Evolutionary conservation across 2,888 invertebrate genomes (phyloP).

Genomic region (Reticulitermes lucifugus): DNA sequence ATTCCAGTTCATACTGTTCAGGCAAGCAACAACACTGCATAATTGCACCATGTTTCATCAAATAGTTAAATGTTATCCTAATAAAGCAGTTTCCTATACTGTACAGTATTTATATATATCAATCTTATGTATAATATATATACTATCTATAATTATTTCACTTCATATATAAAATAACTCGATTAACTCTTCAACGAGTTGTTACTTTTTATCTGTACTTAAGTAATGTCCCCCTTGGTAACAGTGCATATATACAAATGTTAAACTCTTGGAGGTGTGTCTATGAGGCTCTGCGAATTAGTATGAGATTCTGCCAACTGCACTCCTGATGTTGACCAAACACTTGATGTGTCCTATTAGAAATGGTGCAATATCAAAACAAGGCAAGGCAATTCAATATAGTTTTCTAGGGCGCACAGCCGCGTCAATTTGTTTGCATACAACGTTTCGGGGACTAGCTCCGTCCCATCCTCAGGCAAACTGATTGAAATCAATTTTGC

Average conservation of each 20-base stretch:
- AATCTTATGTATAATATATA: constrained; percentile 40
- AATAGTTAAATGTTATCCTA: constrained; percentile 34
- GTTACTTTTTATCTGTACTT: constrained; percentile 23
- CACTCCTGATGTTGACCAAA: background rate
- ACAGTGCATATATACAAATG: background rate
- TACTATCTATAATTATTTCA: constrained; percentile 39
- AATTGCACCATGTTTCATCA: constrained; percentile 25
- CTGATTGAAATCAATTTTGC: no score
- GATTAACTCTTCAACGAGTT: constrained; percentile 39
- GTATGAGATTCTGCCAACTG: background rate
- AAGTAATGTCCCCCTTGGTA: constrained; percentile 21
- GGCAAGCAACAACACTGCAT: constrained; percentile 28
- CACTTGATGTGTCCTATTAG: background rate
- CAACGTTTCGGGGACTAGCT: no score
- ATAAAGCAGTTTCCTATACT: constrained; percentile 38
- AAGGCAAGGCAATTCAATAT: no score
- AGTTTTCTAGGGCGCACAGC: no score
- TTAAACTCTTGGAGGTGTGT: constrained; percentile 17
- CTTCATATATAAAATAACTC: constrained; percentile 32
- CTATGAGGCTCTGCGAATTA: background rate
- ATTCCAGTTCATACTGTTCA: background rate
- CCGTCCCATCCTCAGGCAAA: no score
- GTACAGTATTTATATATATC: constrained; percentile 36
- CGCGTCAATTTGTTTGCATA: no score
- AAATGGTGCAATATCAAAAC: no score